Conservation (phyloP, 2,113 vertebrate species). For the Acanthisitta chloris region DNA sequence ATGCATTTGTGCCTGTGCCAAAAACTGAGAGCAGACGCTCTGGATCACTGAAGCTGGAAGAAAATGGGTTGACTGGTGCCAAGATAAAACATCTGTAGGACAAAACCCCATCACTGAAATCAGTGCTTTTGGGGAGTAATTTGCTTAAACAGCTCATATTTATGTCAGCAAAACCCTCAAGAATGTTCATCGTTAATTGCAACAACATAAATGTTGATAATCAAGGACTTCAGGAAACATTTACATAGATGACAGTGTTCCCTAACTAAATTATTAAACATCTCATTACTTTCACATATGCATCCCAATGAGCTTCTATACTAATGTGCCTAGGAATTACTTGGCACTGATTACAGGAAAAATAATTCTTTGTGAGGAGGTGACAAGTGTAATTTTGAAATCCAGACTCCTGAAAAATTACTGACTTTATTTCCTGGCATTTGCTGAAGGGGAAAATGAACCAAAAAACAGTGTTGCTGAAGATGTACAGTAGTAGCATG, state of each 20-base stretch:
- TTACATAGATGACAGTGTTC: background rate
- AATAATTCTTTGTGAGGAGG: background rate
- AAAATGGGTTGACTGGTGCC: background rate
- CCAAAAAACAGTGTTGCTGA: background rate
- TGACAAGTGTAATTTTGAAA: background rate
- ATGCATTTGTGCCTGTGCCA: background rate
- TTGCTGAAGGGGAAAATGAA: background rate
- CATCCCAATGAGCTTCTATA: background rate
- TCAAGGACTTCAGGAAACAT: slow-evolving; percentile 23
- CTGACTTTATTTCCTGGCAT: background rate
- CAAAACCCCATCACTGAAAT: background rate
- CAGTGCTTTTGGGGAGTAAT: background rate
- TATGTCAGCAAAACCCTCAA: slow-evolving; percentile 1
- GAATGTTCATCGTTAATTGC: slow-evolving; percentile 2
- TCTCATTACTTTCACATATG: background rate
- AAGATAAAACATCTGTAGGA: background rate
- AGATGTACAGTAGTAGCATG: background rate
- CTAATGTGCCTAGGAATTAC: slow-evolving; percentile 9
- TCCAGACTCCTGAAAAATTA: background rate
- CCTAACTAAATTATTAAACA: slow-evolving; percentile 46
- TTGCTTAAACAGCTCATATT: slow-evolving; percentile 19
- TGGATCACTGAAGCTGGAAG: background rate
- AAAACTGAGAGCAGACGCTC: background rate
- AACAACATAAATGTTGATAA: slow-evolving; percentile 27
- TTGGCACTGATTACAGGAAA: background rate